These are phyloP conservation scores for Hippocampus zosterae DNA, from an alignment of 2,113 vertebrate species.

Conservation along the genomic window DNA sequence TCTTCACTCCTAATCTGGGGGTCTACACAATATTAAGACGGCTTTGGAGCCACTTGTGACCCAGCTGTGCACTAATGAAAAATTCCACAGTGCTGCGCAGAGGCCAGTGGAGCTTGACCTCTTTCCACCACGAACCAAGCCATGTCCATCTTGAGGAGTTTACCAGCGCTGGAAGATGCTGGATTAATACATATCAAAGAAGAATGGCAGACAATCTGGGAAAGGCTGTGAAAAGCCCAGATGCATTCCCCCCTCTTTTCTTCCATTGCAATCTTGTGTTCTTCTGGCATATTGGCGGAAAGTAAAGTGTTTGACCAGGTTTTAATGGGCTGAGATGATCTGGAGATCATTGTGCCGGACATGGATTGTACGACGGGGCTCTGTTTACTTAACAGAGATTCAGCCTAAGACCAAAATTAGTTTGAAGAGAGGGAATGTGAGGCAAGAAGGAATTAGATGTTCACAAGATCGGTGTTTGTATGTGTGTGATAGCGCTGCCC, in stretches of 20 bases:
- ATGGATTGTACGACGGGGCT: conserved; percentile 55
- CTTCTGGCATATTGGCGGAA: conserved; percentile 73
- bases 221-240: conserved; percentile 65
- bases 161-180: conserved; percentile 90
- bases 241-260: conserved; percentile 68
- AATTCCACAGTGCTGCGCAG: conserved; percentile 90
- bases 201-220: conserved; percentile 78
- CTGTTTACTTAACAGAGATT: conserved; percentile 91
- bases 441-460: conserved; percentile 58
- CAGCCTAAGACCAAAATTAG: conserved; percentile 80
- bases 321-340: conserved; percentile 97
- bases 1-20: conserved; percentile 74
- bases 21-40: conserved; percentile 88
- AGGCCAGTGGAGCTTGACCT: conserved; percentile 84
- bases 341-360: conserved; percentile 81
- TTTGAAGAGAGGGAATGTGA: conserved; percentile 74
- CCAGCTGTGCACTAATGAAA: conserved; percentile 99
- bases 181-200: conserved; percentile 82
- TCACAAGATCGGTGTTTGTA: conserved; percentile 58
- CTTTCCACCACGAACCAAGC: conserved; percentile 62
- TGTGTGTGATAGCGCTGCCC: conserved; percentile 53
- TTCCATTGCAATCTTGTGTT: conserved; percentile 64
- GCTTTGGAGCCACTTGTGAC: conserved; percentile 93
- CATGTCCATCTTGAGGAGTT: conserved; percentile 85
- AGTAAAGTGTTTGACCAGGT: conserved; percentile 93